Percentiles rank a stretch among this genome's conserved stretches.
Conservation (phyloP, 2,797 vertebrate species). For the Crocodylus rhombifer region DNA sequence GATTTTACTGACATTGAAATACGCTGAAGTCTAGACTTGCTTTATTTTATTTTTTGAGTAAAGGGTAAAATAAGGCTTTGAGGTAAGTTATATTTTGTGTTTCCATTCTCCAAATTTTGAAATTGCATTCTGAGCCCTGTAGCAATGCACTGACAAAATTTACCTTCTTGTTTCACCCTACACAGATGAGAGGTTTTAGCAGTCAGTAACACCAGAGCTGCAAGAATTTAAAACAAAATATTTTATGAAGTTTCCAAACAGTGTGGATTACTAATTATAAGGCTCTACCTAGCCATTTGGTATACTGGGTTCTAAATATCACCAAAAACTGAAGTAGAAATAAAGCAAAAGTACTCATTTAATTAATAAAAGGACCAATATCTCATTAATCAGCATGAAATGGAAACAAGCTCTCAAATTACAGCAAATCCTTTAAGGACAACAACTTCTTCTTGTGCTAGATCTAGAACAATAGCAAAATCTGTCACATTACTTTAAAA, state of each 20-base stretch:
- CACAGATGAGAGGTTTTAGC: not conserved
- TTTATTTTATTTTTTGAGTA: not conserved
- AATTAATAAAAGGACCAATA: not conserved
- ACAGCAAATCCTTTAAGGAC: not conserved
- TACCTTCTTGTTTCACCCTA: not conserved
- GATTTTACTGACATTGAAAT: not conserved
- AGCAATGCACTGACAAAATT: fast-evolving
- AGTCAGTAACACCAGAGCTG: not conserved
- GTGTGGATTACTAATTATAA: not conserved
- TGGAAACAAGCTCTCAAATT: not conserved
- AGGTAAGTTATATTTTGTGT: not conserved
- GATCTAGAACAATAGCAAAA: not conserved
- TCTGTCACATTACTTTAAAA: fast-evolving
- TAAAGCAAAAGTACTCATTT: not conserved
- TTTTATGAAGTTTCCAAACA: not conserved
- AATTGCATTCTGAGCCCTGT: not conserved
- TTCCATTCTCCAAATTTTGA: not conserved
- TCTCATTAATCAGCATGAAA: not conserved
- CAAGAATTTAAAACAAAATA: not conserved
- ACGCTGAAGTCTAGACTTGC: not conserved
- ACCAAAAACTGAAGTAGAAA: not conserved
- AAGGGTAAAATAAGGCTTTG: fast-evolving
- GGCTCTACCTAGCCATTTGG: not conserved
- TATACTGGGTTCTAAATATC: not conserved
- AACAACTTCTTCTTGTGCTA: not conserved